These are phyloP conservation scores for Trichomycterus rosablanca DNA, from an alignment of 2,113 vertebrate genomes.

Conservation along the genomic window DNA sequence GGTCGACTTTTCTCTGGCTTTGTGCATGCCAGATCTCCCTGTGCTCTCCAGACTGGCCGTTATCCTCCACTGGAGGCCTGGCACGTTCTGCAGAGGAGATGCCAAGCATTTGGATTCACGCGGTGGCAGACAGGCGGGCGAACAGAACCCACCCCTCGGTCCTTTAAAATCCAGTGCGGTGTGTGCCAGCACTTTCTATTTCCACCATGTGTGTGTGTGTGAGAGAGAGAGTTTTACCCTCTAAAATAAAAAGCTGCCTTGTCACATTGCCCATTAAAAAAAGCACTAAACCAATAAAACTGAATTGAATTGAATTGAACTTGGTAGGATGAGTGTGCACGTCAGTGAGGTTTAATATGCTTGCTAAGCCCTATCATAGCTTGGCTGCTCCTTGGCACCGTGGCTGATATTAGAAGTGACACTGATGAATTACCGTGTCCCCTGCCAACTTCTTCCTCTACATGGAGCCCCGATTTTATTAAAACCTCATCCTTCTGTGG, in stretches of 20 bases:
- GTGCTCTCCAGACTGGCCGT: conserved; percentile 19
- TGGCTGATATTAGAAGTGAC: conserved; percentile 15
- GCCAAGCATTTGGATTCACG: conserved; percentile 32
- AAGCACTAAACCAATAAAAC: background rate
- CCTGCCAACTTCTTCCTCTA: background rate
- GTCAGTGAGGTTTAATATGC: background rate
- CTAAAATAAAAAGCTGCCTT: no score
- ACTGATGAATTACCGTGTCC: conserved; percentile 21
- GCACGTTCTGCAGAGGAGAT: conserved; percentile 33
- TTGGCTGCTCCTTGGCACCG: background rate
- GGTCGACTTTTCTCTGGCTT: conserved; percentile 45
- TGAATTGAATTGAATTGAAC: no score
- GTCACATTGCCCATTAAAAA: no score
- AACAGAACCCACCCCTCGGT: background rate
- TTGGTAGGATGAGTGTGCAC: conserved; percentile 6
- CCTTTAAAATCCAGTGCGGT: background rate
- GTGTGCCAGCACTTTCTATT: background rate
- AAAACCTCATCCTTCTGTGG: conserved; percentile 28
- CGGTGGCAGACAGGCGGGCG: conserved; percentile 15
- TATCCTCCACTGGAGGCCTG: conserved; percentile 41
- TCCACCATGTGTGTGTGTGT: conserved; percentile 13
- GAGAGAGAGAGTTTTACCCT: background rate
- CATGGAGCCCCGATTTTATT: conserved; percentile 36
- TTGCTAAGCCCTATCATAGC: no score
- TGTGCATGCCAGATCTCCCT: conserved; percentile 40